A percentile compares a stretch with the other conserved stretches of the same genome.
These are phyloP conservation scores for Lucilia sericata DNA, from an alignment of 1,140 invertebrate genomes.

Conservation along the genomic window DNA sequence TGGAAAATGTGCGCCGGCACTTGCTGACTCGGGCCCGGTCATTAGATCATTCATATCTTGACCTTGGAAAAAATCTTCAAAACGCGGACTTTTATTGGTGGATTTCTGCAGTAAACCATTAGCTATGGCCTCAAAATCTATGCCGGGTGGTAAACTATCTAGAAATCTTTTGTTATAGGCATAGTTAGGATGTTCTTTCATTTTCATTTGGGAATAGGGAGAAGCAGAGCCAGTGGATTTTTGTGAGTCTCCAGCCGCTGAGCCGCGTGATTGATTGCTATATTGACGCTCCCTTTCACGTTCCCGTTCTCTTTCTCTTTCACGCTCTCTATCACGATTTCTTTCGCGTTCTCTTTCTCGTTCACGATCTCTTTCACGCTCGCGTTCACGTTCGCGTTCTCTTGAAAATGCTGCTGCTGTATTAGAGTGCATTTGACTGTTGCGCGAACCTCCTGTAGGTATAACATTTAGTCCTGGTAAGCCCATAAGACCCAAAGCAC, in stretches of 20 bases:
- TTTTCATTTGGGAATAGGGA: conserved; percentile 57
- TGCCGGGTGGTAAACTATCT: conserved; percentile 62
- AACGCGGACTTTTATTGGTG: conserved; percentile 63
- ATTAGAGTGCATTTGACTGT: conserved; percentile 52
- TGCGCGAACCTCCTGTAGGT: conserved; percentile 52
- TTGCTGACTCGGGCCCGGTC: conserved; percentile 76
- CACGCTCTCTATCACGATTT: conserved; percentile 47
- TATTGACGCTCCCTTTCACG: conserved; percentile 58
- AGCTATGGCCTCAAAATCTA: conserved; percentile 64
- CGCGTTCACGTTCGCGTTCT: not conserved
- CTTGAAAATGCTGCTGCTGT: conserved; percentile 48
- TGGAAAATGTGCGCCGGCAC: conserved; percentile 80
- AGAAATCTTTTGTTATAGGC: conserved; percentile 64
- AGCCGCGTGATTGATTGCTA: conserved; percentile 61
- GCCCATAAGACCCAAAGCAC: conserved; percentile 62
- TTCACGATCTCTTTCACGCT: conserved; percentile 25
- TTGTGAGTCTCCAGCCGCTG: conserved; percentile 52
- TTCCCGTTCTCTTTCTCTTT: conserved; percentile 53
- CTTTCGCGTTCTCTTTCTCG: conserved; percentile 54
- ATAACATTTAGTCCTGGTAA: conserved; percentile 63
- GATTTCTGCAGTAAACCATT: conserved; percentile 64
- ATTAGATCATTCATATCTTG: conserved; percentile 74
- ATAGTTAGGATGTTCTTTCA: conserved; percentile 57
- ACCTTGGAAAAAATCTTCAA: conserved; percentile 69
- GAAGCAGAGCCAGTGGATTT: conserved; percentile 57